Conservation (phyloP, 2,888 invertebrate genomes). For the Drosophila buzzatii region DNA sequence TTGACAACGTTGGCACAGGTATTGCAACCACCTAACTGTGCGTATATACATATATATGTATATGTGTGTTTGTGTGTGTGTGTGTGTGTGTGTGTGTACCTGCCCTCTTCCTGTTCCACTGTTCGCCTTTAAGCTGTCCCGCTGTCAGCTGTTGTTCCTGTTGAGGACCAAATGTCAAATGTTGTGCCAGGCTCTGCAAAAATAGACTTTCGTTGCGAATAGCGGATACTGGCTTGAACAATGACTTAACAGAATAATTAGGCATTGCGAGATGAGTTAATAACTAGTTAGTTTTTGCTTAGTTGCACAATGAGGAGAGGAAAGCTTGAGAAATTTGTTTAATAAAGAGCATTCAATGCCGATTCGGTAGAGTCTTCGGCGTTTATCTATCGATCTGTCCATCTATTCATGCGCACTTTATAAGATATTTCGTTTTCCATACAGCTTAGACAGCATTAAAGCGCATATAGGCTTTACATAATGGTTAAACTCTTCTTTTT, state of each 20-base stretch:
- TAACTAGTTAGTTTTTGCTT: neutral
- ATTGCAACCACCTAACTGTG: conserved; percentile 11
- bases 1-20: conserved; percentile 27
- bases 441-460: no score
- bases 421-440: no score
- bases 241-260: neutral
- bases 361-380: no score
- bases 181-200: conserved; percentile 1
- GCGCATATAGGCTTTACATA: no score
- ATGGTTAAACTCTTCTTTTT: no score
- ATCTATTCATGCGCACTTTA: no score
- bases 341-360: no score
- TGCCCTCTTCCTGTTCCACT: conserved; percentile 20
- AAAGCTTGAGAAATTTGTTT: no score
- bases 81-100: conserved; percentile 6
- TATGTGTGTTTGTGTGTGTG: neutral
- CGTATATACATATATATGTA: neutral
- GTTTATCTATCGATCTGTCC: no score
- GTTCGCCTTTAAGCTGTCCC: conserved; percentile 8
- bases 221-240: neutral
- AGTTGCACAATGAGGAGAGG: no score
- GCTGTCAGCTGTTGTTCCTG: conserved; percentile 48
- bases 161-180: conserved; percentile 10
- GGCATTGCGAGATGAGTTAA: neutral
- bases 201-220: neutral